These are phyloP conservation scores for Rhorus exstirpatorius DNA, from an alignment of 2,888 invertebrate species.

Conservation along the genomic window DNA sequence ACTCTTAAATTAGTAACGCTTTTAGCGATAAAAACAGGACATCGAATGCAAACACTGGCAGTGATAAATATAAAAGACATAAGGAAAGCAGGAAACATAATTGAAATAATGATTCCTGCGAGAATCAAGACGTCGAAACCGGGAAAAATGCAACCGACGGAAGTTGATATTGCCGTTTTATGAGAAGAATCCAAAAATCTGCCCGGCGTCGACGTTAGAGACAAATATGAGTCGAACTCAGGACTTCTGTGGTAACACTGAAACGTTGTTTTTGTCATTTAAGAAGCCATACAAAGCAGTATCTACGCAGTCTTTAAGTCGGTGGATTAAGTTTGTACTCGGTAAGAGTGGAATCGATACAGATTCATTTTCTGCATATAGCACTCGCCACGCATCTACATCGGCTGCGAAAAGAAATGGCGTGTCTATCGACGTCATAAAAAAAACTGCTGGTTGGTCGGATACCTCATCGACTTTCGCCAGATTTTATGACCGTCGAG, in stretches of 20 bases:
- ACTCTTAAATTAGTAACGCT: constrained; percentile 54
- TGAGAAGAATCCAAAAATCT: too few species aligned
- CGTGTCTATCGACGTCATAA: constrained; percentile 33
- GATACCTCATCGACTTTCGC: constrained; percentile 22
- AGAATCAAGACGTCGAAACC: too few species aligned
- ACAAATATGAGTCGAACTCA: too few species aligned
- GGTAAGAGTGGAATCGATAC: constrained; percentile 15
- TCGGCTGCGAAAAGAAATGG: constrained; percentile 42
- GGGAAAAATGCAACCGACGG: too few species aligned
- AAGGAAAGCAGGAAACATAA: too few species aligned
- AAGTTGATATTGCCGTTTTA: too few species aligned
- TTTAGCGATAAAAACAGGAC: constrained; percentile 60
- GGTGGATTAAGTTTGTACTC: constrained; percentile 54
- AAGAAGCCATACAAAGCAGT: constrained; percentile 61
- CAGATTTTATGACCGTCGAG: constrained; percentile 35
- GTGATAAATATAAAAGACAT: constrained; percentile 40
- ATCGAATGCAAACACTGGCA: constrained; percentile 60
- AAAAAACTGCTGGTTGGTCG: constrained; percentile 40
- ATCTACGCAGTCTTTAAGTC: constrained; percentile 64
- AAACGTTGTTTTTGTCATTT: constrained; percentile 56
- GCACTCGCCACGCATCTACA: constrained; percentile 42
- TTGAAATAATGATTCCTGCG: constrained; percentile 66
- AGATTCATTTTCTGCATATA: constrained; percentile 33
- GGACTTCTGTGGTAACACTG: constrained; percentile 11
- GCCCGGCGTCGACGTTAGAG: constrained; percentile 23